Evolutionary conservation across 2,797 vertebrate genomes (phyloP).

Genomic region (Leptoclinus maculatus): DNA sequence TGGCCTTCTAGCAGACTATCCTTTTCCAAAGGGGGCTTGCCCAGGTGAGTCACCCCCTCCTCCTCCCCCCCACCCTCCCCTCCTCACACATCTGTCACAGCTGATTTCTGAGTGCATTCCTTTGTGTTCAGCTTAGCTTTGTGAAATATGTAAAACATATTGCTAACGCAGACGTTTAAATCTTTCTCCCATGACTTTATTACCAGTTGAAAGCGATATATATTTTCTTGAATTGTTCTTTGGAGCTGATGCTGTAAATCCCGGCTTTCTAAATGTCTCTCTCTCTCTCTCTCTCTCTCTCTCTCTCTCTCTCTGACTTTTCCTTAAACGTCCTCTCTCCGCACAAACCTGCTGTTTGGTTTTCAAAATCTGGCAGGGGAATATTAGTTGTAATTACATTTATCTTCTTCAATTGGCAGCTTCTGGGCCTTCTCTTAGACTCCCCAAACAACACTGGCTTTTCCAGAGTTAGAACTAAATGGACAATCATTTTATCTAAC

Average conservation of each 20-base stretch:
- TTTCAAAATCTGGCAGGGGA: slow-evolving; percentile 40
- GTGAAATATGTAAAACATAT: background rate
- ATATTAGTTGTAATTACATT: slow-evolving; percentile 55
- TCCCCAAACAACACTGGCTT: slow-evolving; percentile 44
- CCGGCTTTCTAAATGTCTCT: background rate
- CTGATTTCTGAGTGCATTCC: background rate
- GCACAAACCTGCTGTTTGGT: slow-evolving; percentile 15
- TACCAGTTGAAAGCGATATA: background rate
- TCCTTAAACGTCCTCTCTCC: background rate
- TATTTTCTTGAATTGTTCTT: slow-evolving; percentile 5
- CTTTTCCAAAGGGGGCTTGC: slow-evolving; percentile 82
- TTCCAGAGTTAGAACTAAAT: slow-evolving; percentile 48
- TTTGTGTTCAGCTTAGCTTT: background rate
- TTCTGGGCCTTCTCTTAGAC: slow-evolving; percentile 47
- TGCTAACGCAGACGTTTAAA: background rate
- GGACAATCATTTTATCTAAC: slow-evolving; percentile 42
- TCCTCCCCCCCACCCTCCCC: background rate
- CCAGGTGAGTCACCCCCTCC: slow-evolving; percentile 79
- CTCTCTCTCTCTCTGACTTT: slow-evolving; percentile 6
- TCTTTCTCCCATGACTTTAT: background rate
- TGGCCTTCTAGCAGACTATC: slow-evolving; percentile 83
- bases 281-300: background rate
- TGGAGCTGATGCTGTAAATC: background rate
- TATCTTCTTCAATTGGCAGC: slow-evolving; percentile 56
- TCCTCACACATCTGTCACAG: background rate